Percentiles rank a stretch among this genome's conserved stretches.
Evolutionary conservation across 2,888 invertebrate species (phyloP).

Genomic region (Amphimallon solstitiale): DNA sequence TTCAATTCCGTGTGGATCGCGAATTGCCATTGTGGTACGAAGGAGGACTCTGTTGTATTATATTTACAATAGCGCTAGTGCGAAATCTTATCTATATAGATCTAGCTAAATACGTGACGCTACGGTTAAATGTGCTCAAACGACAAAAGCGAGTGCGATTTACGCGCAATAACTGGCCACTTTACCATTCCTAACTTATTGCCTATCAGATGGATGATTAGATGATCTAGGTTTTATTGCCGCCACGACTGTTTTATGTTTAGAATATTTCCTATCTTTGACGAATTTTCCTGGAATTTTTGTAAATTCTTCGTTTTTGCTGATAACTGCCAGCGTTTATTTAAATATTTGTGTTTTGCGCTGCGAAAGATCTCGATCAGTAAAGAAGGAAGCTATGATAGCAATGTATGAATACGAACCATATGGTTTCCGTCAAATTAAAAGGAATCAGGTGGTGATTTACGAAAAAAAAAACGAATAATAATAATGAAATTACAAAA

Average conservation of each 20-base stretch:
- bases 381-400: too few species aligned
- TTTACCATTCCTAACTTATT: not conserved
- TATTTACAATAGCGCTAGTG: slow-evolving; percentile 15
- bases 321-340: too few species aligned
- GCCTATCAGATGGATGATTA: slow-evolving; percentile 11
- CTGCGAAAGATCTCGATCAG: too few species aligned
- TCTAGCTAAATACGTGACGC: slow-evolving; percentile 24
- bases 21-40: slow-evolving; percentile 4
- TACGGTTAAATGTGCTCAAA: slow-evolving; percentile 19
- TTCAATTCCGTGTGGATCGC: slow-evolving; percentile 22
- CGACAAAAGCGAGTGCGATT: slow-evolving; percentile 16
- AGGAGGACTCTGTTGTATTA: not conserved
- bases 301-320: too few species aligned
- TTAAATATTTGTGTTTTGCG: too few species aligned
- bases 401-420: too few species aligned
- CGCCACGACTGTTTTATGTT: slow-evolving; percentile 4
- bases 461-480: too few species aligned
- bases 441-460: too few species aligned
- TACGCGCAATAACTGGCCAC: slow-evolving; percentile 22
- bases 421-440: too few species aligned
- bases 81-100: slow-evolving; percentile 11
- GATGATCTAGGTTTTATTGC: slow-evolving; percentile 15
- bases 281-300: too few species aligned
- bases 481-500: too few species aligned
- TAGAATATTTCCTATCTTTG: not conserved